A percentile compares a stretch with the other conserved stretches of the same genome.
Evolutionary conservation across 2,888 invertebrate genomes (phyloP).

Genomic region (Agrochola circellaris): DNA sequence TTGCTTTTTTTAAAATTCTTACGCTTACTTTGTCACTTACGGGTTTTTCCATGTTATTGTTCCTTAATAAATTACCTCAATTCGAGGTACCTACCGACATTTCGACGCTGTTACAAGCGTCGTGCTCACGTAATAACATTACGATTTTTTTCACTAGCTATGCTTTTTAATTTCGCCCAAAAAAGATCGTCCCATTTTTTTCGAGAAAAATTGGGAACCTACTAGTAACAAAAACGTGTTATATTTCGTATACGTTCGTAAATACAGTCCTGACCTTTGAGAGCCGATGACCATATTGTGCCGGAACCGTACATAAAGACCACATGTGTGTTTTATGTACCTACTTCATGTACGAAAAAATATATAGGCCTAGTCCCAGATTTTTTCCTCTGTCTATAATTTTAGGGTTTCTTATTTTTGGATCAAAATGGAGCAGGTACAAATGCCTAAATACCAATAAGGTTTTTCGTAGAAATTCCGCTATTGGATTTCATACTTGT

Average conservation of each 20-base stretch:
- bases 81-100: not conserved
- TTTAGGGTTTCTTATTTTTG: slow-evolving; percentile 5
- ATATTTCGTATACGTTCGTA: slow-evolving; percentile 41
- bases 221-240: slow-evolving; percentile 37
- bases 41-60: not conserved
- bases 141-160: not conserved
- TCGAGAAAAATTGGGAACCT: slow-evolving; percentile 9
- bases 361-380: slow-evolving; percentile 11
- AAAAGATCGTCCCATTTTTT: slow-evolving; percentile 5
- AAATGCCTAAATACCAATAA: not conserved
- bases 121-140: not conserved
- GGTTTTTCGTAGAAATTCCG: not conserved
- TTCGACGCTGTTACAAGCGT: not conserved
- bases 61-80: no score
- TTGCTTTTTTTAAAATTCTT: not conserved
- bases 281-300: slow-evolving; percentile 50
- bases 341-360: slow-evolving; percentile 41
- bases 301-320: slow-evolving; percentile 28
- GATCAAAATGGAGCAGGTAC: not conserved
- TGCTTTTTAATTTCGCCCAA: not conserved
- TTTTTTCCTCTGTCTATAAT: slow-evolving; percentile 13
- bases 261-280: slow-evolving; percentile 62
- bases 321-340: slow-evolving; percentile 61
- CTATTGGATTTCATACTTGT: not conserved
- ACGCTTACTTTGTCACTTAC: not conserved